Evolutionary conservation across 2,113 vertebrate genomes (phyloP).

Genomic region (Aphelocoma coerulescens): DNA sequence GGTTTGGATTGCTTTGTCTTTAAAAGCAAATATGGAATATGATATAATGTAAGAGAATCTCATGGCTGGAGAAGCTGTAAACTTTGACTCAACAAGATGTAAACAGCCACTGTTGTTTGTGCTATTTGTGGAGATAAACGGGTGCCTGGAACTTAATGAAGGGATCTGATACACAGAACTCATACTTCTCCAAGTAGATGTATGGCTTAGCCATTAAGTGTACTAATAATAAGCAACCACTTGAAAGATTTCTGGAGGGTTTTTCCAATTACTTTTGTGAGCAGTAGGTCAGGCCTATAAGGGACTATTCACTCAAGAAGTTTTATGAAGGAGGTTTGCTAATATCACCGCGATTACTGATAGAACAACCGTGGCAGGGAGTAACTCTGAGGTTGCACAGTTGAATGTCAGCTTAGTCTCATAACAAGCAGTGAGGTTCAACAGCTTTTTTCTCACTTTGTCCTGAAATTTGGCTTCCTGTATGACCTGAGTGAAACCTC

Average conservation of each 20-base stretch:
- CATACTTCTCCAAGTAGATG: not conserved
- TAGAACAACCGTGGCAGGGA: not conserved
- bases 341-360: not conserved
- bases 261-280: not conserved
- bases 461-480: not conserved
- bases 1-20: not conserved
- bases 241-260: not conserved
- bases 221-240: not conserved
- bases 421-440: not conserved
- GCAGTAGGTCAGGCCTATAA: not conserved
- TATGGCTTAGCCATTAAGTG: not conserved
- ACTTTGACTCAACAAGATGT: slow-evolving; percentile 22
- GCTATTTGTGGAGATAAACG: slow-evolving; percentile 15
- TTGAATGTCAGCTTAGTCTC: not conserved
- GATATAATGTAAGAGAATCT: not conserved
- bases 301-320: not conserved
- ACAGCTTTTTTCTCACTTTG: not conserved
- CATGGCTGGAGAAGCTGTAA: not conserved
- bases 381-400: not conserved
- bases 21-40: not conserved
- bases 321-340: not conserved
- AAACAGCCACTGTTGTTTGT: not conserved
- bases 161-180: not conserved
- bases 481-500: not conserved
- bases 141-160: not conserved